Evolutionary conservation across 2,888 invertebrate genomes (phyloP).

Genomic region (Hermaeophaga mercurialis): DNA sequence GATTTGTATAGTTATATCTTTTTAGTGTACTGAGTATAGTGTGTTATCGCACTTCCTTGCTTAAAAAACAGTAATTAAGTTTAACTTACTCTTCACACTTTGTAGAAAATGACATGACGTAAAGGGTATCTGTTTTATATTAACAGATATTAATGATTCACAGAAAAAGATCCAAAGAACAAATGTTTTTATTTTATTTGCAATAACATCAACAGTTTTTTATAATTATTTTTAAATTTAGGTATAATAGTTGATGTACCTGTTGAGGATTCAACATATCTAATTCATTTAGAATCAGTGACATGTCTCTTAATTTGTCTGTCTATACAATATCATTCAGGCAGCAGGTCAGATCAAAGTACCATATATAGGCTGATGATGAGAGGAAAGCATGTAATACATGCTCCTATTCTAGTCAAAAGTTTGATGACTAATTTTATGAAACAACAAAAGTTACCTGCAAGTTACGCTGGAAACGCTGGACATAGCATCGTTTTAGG

Average conservation of each 20-base stretch:
- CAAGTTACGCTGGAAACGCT: slow-evolving; percentile 66
- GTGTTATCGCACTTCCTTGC: no score
- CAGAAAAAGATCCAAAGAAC: no score
- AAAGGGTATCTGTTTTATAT: no score
- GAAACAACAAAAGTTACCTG: slow-evolving; percentile 70
- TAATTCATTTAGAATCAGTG: slow-evolving; percentile 84
- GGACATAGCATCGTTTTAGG: slow-evolving; percentile 79
- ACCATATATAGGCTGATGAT: slow-evolving; percentile 72
- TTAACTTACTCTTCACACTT: no score
- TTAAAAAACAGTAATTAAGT: no score
- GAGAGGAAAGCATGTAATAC: slow-evolving; percentile 72
- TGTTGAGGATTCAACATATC: slow-evolving; percentile 82
- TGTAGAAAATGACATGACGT: no score
- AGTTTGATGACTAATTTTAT: slow-evolving; percentile 79
- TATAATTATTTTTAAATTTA: no score
- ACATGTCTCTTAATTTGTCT: slow-evolving; percentile 86
- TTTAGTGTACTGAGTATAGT: no score
- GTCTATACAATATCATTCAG: slow-evolving; percentile 83
- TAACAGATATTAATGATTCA: no score
- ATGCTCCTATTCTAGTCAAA: slow-evolving; percentile 79
- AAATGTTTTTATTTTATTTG: no score
- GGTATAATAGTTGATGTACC: slow-evolving; percentile 84
- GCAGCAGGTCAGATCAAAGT: slow-evolving; percentile 68
- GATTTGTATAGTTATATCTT: no score
- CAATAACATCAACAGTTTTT: no score